Conservation (phyloP, 2,888 invertebrate species). For the Drosophila testacea region DNA sequence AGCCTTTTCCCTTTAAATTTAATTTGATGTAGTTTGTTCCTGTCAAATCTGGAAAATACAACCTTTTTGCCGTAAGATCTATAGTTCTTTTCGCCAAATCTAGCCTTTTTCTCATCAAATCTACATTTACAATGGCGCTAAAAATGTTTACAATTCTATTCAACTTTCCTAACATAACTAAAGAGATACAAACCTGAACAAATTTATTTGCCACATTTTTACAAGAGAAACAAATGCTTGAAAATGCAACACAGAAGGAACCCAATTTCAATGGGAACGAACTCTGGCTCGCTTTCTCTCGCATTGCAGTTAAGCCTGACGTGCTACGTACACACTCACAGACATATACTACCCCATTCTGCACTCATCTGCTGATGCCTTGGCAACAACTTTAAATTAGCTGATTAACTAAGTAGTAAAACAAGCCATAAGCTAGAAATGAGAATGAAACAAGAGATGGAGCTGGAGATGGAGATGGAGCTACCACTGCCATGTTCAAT, state of each 20-base stretch:
- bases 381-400: conserved; percentile 71
- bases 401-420: conserved; percentile 78
- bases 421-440: conserved; percentile 65
- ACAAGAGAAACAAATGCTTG: background rate
- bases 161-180: background rate
- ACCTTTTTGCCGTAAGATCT: too few species aligned
- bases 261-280: conserved; percentile 34
- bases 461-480: conserved; percentile 15
- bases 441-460: conserved; percentile 7
- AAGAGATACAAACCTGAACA: background rate
- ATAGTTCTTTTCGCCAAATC: too few species aligned
- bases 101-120: too few species aligned
- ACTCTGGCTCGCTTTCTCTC: conserved; percentile 1
- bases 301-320: conserved; percentile 15
- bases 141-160: background rate
- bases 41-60: too few species aligned
- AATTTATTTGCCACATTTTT: conserved; percentile 8
- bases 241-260: conserved; percentile 32
- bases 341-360: background rate
- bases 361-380: conserved; percentile 5
- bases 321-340: conserved; percentile 17
- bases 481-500: conserved; percentile 53
- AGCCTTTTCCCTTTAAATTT: too few species aligned
- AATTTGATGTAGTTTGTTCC: too few species aligned
- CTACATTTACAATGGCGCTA: too few species aligned